phyloP scores from a whole-genome alignment of 2,888 invertebrate genomes.

The Zaprionus bogoriensis region DNA sequence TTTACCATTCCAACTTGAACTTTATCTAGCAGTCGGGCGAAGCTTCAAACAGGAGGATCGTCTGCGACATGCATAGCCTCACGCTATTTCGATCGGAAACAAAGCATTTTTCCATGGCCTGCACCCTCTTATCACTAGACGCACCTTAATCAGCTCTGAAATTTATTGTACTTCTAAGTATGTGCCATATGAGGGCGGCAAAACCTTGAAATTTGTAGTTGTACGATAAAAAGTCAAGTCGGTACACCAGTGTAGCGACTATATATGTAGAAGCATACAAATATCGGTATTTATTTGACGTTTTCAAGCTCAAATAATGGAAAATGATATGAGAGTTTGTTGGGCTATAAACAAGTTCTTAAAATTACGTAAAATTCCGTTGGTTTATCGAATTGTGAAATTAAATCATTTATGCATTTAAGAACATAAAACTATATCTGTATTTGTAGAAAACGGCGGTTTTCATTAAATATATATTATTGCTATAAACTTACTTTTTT shows the following conservation, averaged over 20 bases:
- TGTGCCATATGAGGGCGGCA: neutral
- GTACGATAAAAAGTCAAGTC: constrained; percentile 28
- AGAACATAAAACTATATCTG: too few relatives aligned
- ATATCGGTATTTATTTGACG: neutral
- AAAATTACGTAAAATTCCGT: too few relatives aligned
- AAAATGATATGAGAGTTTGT: too few relatives aligned
- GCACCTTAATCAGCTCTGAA: constrained; percentile 33
- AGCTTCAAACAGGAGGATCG: neutral
- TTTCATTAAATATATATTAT: too few relatives aligned
- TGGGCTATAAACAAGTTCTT: too few relatives aligned
- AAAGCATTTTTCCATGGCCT: neutral
- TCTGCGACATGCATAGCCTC: neutral
- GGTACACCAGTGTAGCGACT: neutral
- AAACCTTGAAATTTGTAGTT: constrained; percentile 26
- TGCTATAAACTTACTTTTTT: too few relatives aligned
- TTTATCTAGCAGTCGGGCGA: neutral
- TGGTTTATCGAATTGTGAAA: too few relatives aligned
- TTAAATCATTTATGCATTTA: too few relatives aligned
- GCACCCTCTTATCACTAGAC: constrained; percentile 21
- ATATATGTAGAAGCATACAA: neutral
- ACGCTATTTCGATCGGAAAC: neutral
- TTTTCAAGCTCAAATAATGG: too few relatives aligned
- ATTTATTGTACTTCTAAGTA: constrained; percentile 18
- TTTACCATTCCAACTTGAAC: neutral
- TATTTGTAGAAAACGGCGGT: too few relatives aligned